Conservation (phyloP, 2,888 invertebrate species). For the Lobophora halterata region DNA sequence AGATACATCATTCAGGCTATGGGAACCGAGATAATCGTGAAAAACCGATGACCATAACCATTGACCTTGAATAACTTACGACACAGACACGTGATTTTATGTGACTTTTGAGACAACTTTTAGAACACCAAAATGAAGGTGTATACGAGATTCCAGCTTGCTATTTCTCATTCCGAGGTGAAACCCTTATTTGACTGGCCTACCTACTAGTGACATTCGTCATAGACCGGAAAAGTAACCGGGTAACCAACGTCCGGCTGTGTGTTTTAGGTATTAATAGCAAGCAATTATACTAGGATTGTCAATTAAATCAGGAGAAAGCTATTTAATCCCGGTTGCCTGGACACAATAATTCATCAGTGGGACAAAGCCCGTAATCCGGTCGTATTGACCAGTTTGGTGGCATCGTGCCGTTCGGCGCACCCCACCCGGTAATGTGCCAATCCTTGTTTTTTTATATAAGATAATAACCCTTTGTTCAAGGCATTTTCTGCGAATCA, state of each 20-base stretch:
- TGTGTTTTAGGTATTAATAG: conserved; percentile 67
- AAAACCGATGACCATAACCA: no score
- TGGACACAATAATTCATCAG: conserved; percentile 78
- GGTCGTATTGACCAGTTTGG: conserved; percentile 66
- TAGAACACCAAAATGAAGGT: no score
- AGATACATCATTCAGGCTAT: no score
- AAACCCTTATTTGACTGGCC: no score
- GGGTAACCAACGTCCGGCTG: conserved; percentile 45
- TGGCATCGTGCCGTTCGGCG: conserved; percentile 30
- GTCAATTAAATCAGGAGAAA: conserved; percentile 77
- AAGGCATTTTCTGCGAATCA: no score
- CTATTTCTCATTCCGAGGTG: no score
- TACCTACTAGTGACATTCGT: conserved; percentile 23
- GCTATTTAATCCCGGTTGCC: conserved; percentile 70
- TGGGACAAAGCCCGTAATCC: conserved; percentile 72
- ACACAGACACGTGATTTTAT: no score
- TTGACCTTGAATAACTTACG: no score
- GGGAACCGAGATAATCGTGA: no score
- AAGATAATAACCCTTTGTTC: conserved; percentile 58
- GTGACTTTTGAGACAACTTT: no score
- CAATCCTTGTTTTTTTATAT: conserved; percentile 55
- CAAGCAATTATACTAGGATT: conserved; percentile 68
- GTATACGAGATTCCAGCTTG: no score
- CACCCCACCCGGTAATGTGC: conserved; percentile 38
- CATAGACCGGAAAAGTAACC: conserved; percentile 50